Base-by-base conservation (phyloP, 2,113 vertebrate species). In the Gymnocephalus cernua region DNA sequence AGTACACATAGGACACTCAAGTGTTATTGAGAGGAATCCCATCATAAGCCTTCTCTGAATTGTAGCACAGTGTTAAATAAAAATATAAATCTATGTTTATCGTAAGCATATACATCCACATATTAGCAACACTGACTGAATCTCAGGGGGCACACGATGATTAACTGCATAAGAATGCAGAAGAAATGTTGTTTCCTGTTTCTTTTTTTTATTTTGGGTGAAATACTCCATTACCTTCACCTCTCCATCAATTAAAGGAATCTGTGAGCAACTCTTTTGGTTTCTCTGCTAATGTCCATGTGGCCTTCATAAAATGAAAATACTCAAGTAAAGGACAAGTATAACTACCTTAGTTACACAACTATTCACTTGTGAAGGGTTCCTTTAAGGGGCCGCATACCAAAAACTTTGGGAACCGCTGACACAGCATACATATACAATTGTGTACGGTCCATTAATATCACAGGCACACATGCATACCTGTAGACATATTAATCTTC, bases 401-500 rank as follows among this genome's bases (percentile, higher is more conserved):
- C 44, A 29, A 59, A 62, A n/a, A 54, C 1, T 6, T 4, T 29
- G 18, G 64, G 21, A 68, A 25, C 41, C 13, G 29, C 48, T 51
- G 29, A 62, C 9, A 19, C 19, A 56, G 27, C 9, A 56, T 32
- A 15, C 68, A 71, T 59, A 13, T 59, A 15, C 35, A n/a, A 50
- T 29, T 27, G 47, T 12, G 21, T 11, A 27, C 32, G 18, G 25
- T 61, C 16, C 32, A 53, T 80, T 23, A 38, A 23, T 23, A 73
- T 18, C 56, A 59, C 69, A 66, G 41, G 15, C 21, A 8, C 25
- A 53, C 1, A 10, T 45, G 38, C 11, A 11, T 21, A 1, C 64
- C 41, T 32, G 48, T 1, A 32, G 62, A 74, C 61, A 61, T 61
- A 74, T 58, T 57, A 3, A 25, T 79, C 54, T 74, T 57, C 51